Evolutionary conservation across 2,888 invertebrate genomes (phyloP), one percentile per base, ranked within the genome.

Genomic region (Cephus spinipes): DNA sequence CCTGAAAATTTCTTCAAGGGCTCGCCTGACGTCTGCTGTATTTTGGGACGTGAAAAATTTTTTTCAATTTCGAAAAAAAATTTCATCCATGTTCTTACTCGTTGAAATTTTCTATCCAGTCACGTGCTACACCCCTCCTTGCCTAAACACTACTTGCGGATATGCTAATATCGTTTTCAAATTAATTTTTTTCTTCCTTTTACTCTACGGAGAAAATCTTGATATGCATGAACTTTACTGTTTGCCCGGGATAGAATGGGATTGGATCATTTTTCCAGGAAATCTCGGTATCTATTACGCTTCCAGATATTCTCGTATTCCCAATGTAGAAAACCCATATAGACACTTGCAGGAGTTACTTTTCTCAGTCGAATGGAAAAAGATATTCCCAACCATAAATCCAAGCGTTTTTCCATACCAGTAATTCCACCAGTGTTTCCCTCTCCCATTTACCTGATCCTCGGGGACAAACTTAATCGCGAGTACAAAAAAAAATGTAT

Each of bases 11-110:
- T 55, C 9, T 23, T 55, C 23, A 9, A 55, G 23, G 9, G 23
- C 23, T 55, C 23, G 0, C 55, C 23, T 0, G 55, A 55, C 23
- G 9, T 55, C 23, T 23, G 23, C 9, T 23, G 23, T 55, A 55
- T 9, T 23, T 23, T 23, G 9, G 15, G 23, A 6, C 77, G n/a
- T 15, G 3, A 1, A 32, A 30, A 73, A n/a, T 12, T 36, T 23
- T 71, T n/a, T n/a, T 74, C 73, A 69, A 73, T 76, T 15, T 75
- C 1, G 9, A 15, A 69, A 73, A 75, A 79, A 77, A 71, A 77
- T 75, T 77, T 34, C 34, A 35, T 35, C 40, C 30, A 11, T 32
- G 40, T 30, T 34, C 12, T 12, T 23, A 12, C 55, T 23, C 2
- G 0, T 23, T 9, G 2, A 55, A 23, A 6, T 9, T 23, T 9